A percentile compares a stretch with the other conserved stretches of the same genome.
Conservation (phyloP, 2,113 vertebrate species). For the Leuciscus idus region DNA sequence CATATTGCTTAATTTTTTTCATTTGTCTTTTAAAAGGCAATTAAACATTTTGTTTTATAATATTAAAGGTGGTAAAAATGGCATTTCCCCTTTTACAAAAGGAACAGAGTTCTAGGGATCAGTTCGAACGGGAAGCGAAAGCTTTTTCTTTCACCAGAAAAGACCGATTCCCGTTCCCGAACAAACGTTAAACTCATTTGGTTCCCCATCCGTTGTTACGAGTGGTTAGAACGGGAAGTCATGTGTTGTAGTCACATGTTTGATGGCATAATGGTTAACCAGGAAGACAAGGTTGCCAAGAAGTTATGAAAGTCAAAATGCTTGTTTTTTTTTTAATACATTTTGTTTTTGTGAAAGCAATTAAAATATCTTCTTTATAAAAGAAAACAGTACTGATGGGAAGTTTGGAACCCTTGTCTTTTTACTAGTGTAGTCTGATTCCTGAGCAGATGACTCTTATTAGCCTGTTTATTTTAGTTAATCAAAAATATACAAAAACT, state of each 20-base stretch:
- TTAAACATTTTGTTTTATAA: neutral
- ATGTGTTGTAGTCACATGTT: slow-evolving; percentile 1
- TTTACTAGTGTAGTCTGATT: too few relatives aligned
- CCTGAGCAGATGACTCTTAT: too few relatives aligned
- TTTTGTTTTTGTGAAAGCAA: neutral
- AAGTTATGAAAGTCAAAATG: neutral
- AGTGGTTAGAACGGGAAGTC: neutral
- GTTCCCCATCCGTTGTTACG: neutral
- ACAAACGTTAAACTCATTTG: neutral
- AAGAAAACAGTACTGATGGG: neutral
- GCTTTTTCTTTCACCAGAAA: neutral
- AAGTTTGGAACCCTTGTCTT: neutral
- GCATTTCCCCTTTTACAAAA: neutral
- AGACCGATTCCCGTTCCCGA: neutral
- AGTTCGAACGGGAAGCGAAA: neutral
- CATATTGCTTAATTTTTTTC: neutral
- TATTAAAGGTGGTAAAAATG: neutral
- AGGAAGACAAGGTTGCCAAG: slow-evolving; percentile 11
- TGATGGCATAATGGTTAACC: neutral
- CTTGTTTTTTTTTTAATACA: neutral
- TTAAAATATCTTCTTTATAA: neutral
- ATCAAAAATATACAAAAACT: too few relatives aligned
- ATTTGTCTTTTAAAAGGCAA: neutral
- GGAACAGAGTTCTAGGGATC: neutral
- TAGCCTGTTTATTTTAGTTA: too few relatives aligned